Base-by-base conservation (phyloP, 2,888 invertebrate genomes). In the Eupithecia centaureata region DNA sequence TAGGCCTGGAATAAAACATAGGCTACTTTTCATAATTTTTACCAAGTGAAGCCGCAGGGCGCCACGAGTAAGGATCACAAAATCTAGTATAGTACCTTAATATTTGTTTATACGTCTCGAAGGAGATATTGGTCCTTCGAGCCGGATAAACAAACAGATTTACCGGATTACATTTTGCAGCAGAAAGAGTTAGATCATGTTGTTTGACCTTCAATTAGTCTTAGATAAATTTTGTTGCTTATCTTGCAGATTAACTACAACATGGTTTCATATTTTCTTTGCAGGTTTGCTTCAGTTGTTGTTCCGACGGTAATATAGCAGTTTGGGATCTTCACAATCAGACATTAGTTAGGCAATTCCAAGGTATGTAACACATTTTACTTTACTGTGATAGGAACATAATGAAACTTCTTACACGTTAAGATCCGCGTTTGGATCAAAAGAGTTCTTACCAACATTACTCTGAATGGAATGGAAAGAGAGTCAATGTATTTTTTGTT, bases 281-380 rank as follows among this genome's bases (percentile, higher is more conserved):
- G 12, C 85, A 94, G 94, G 94, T 98, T 71, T 99, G 99, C 94
- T 99, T 99, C 94, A 98, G 98, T 86, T 99, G 99, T 89, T 99
- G 99, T 94, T 98, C 98, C 80, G 99, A 99, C 87, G 99, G 99
- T 38, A 98, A 99, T 89, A 98, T 99, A 81, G 98, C 98, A 33
- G 98, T 99, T 3, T 99, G 99, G 99, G 99, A 97, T 88, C 94
- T 97, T 60, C 97, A 97, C 80, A 97, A 97, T 92, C 98, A 98
- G 92, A 97, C 97, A 68, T 94, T 98, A 86, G 97, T 99, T 86
- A 95, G 98, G 79, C 97, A 97, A 92, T 97, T 97, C 93, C 97
- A 97, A 94, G 99, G 93, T 93, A 77, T 72, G 76, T 74, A 25
- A 59, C 10, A 2, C 15, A 25, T 27, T 7, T 18, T 27, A 47